Evolutionary conservation across 2,888 invertebrate species (phyloP).

Genomic region (Margaritifera margaritifera): DNA sequence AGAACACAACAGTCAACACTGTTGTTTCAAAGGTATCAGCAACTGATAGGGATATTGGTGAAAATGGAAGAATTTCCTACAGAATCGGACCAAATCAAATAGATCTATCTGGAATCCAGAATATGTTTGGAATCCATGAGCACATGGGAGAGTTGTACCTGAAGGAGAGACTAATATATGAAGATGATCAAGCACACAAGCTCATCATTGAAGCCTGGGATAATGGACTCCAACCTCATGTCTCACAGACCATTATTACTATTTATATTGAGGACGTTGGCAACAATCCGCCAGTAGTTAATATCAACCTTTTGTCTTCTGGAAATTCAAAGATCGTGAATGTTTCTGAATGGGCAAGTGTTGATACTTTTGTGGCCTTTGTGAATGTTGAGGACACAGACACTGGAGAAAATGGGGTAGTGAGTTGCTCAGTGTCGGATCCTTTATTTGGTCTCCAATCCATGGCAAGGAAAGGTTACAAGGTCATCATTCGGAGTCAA

Average conservation of each 20-base stretch:
- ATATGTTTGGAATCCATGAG: constrained; percentile 30
- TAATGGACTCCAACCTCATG: constrained; percentile 37
- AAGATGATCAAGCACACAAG: constrained; percentile 31
- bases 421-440: constrained; percentile 33
- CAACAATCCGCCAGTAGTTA: constrained; percentile 88
- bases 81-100: constrained; percentile 47
- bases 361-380: constrained; percentile 42
- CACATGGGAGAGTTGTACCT: constrained; percentile 37
- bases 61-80: constrained; percentile 77
- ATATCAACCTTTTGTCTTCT: constrained; percentile 34
- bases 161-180: constrained; percentile 31
- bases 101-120: constrained; percentile 13
- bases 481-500: constrained; percentile 31
- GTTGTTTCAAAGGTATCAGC: constrained; percentile 79
- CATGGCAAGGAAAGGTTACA: constrained; percentile 36
- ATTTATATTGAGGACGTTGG: constrained; percentile 84
- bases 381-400: constrained; percentile 40
- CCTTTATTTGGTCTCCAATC: constrained; percentile 31
- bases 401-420: constrained; percentile 49
- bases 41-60: constrained; percentile 86
- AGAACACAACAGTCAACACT: not conserved
- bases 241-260: constrained; percentile 32
- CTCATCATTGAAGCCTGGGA: constrained; percentile 39
- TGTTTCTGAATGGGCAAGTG: constrained; percentile 31
- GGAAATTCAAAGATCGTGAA: constrained; percentile 32